Evolutionary conservation across 2,888 invertebrate species (phyloP), one percentile per base, ranked within the genome.

Genomic region (Eulithis prunata): DNA sequence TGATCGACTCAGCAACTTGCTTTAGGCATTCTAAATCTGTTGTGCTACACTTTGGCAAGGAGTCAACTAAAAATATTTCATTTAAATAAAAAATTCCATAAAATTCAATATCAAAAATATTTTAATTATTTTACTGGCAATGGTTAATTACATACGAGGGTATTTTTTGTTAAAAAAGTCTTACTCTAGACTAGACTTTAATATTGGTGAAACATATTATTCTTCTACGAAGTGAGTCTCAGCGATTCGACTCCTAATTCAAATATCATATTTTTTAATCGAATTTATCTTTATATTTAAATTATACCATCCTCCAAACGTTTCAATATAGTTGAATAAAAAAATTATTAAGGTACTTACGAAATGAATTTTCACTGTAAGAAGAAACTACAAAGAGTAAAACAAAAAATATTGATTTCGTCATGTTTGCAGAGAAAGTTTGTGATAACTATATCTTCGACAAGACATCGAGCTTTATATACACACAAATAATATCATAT

Each of bases 21-120:
- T 10, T 69, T 43, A 70, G 59, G 52, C 75, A 77, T 45, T 71
- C 70, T 10, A 45, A 51, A 57, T 77, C 75, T 6, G 47, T 63
- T 12, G 75, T 63, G 6, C 58, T 57, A 53, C 76, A 77, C 72
- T 71, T 76, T 58, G 36, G 53, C 0, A 70, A 14, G 11, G 56
- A 41, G 7, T 71, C 64, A 13, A 63, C 76, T 76, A 66, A 28
- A 74, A 73, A 32, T 41, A 41, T 41, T 11, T 11, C 8, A 8
- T 21, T 21, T 1, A 21, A 21, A 21, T 21, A 21, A 21, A 21
- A 21, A 21, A 21, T 1, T 21, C 21, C 21, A 21, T 21, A 21
- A 21, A 21, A 21, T 21, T 21, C 1, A 21, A 21, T n/a, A n/a
- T 21, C 2, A 2, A 21, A 21, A 21, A 21, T 21, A 21, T 21